Evolutionary conservation across 1,140 invertebrate genomes (phyloP).

Genomic region (Hyles vespertilio): DNA sequence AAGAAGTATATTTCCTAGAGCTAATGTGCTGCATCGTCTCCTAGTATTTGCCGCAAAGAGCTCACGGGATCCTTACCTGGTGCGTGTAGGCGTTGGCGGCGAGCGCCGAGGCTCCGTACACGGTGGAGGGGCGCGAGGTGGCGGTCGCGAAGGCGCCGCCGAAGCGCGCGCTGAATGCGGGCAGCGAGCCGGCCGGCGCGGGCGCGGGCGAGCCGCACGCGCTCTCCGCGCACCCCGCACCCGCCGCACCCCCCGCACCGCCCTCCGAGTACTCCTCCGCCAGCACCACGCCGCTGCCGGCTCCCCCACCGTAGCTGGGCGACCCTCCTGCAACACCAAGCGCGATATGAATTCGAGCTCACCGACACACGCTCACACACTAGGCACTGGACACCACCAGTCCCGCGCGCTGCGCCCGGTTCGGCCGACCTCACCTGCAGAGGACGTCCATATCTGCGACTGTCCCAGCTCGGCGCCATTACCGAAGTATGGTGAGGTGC

Average conservation of each 20-base stretch:
- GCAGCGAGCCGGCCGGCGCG: constrained; percentile 43
- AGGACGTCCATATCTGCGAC: constrained; percentile 49
- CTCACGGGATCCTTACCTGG: constrained; percentile 26
- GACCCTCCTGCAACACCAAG: constrained; percentile 34
- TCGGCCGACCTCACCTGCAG: constrained; percentile 29
- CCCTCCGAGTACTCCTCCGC: constrained; percentile 37
- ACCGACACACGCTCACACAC: background rate
- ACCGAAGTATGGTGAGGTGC: constrained; percentile 48
- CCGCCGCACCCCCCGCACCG: constrained; percentile 18
- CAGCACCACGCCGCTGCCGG: constrained; percentile 25
- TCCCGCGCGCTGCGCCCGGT: too few relatives aligned
- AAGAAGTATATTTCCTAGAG: too few relatives aligned
- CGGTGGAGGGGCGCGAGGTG: constrained; percentile 39
- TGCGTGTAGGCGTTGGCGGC: constrained; percentile 42
- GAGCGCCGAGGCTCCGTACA: constrained; percentile 36
- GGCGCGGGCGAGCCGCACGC: constrained; percentile 13
- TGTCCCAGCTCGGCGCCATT: constrained; percentile 42
- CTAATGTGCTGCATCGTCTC: too few relatives aligned
- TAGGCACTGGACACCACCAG: background rate
- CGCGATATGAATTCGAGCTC: too few relatives aligned
- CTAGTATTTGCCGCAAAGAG: too few relatives aligned
- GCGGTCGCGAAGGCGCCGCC: constrained; percentile 45
- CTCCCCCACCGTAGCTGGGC: constrained; percentile 38
- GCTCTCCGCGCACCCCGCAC: constrained; percentile 24
- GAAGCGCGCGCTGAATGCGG: constrained; percentile 60